Evolutionary conservation across 2,797 vertebrate genomes (phyloP), one percentile per base, ranked within the genome.

Genomic region (Sebastes steindachneri): DNA sequence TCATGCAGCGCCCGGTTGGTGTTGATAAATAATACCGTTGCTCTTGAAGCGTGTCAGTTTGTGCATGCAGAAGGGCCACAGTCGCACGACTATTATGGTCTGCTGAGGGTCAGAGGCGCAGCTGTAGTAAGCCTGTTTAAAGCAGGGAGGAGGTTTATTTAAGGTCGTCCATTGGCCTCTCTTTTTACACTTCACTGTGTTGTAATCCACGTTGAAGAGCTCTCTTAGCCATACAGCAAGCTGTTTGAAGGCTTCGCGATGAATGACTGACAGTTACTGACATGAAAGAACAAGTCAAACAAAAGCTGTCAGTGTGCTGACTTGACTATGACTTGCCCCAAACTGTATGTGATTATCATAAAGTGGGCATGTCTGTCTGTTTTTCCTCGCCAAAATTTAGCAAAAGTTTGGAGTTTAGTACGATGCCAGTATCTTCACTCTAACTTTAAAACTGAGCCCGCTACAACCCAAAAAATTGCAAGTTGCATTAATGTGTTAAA

Each of bases 81-180:
- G 55, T 41, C 1, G 0, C 31, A 21, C 5, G 57, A 71, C 41
- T 57, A 3, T 79, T 77, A 17, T n/a, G 71, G 68, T 86, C 73
- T 33, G 54, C 41, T 21, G 58, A 68, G 37, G 72, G 72, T 83
- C 75, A 58, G 57, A 74, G 53, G 25, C 55, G 4, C 54, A 67
- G 79, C 80, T 58, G 55, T 33, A 67, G 59, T 60, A 59, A 83
- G 31, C 45, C 70, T 48, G 68, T 72, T 71, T 35, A 73, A 58
- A 69, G 23, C 59, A 35, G 63, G 19, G 41, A n/a, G n/a, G 28
- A 77, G 62, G 35, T 31, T 76, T 72, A 73, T 80, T 45, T 55
- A 64, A 79, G 51, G 70, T 67, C 68, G 28, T 59, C 41, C 1
- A 3, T 37, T 58, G 15, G 7, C 48, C 21, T 66, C 21, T 75